Conservation (phyloP, 2,797 vertebrate species). For the Esox lucius region DNA sequence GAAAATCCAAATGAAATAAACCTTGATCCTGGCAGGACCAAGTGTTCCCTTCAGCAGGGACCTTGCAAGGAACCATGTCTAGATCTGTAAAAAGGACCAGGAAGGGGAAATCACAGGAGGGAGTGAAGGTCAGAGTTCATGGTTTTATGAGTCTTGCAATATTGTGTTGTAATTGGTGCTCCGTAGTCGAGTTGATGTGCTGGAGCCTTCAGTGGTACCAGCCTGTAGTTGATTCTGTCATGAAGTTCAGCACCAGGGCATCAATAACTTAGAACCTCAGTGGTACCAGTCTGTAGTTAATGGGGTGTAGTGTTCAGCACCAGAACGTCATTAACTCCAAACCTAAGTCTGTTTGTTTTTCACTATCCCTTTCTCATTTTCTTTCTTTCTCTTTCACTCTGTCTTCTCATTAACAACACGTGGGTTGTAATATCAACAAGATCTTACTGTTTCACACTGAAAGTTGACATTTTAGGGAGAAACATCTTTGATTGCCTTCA, state of each 20-base stretch:
- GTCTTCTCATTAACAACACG: not conserved
- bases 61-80: not conserved
- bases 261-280: not conserved
- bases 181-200: not conserved
- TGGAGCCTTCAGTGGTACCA: not conserved
- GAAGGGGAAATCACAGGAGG: slow-evolving; percentile 2
- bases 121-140: not conserved
- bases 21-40: not conserved
- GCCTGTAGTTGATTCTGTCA: not conserved
- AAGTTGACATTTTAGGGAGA: no score
- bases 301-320: not conserved
- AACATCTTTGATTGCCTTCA: no score
- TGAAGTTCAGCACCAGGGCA: not conserved
- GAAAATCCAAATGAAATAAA: slow-evolving; percentile 4
- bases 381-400: not conserved
- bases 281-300: not conserved
- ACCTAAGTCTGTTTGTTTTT: not conserved
- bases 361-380: not conserved
- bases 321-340: not conserved
- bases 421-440: no score
- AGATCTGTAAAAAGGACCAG: slow-evolving; percentile 8
- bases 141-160: not conserved
- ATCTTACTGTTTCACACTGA: no score
- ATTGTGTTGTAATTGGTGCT: not conserved
- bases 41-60: not conserved